Conservation (phyloP, 2,113 vertebrate genomes). For the human region GRCh38 chr18:28596501-28597000, state of each 20-base stretch:
- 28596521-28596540: background rate
- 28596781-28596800: background rate
- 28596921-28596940: background rate
- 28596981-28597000: background rate
- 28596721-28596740: background rate
- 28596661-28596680: background rate
- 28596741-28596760: background rate
- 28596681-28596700: background rate
- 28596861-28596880: slow-evolving; percentile 1
- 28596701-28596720: background rate
- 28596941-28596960: background rate
- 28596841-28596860: background rate
- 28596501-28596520: background rate
- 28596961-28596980: background rate
- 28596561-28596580: background rate
- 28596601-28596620: background rate
- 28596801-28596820: background rate
- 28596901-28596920: background rate
- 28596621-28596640: background rate
- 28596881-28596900: background rate
- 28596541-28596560: background rate
- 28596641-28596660: background rate
- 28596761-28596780: background rate
- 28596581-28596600: background rate
- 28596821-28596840: too few species aligned